Percentiles rank a stretch among this genome's conserved stretches.
phyloP scores from a whole-genome alignment of 2,797 vertebrate species.

The Carduelis carduelis region DNA sequence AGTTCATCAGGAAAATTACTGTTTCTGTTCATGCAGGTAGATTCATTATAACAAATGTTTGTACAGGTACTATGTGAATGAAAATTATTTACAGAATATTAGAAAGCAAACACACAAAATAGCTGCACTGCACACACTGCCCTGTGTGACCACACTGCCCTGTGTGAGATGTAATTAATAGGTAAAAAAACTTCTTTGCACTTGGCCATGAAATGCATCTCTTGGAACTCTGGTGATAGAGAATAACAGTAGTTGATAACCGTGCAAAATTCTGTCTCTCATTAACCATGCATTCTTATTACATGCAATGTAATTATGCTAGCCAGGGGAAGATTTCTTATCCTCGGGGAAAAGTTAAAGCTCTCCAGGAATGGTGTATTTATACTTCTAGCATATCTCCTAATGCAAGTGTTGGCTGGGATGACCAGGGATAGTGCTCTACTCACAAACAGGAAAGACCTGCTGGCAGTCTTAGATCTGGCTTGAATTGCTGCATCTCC shows the following conservation, averaged over 20 bases:
- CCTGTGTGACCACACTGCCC: neutral
- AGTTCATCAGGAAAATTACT: neutral
- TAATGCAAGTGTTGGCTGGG: neutral
- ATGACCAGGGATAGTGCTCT: neutral
- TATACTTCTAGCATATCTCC: neutral
- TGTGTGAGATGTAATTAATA: neutral
- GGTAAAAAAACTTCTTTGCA: neutral
- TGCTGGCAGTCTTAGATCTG: neutral
- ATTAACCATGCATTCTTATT: neutral
- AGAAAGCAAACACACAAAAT: neutral
- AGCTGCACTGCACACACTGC: neutral
- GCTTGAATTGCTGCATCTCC: neutral
- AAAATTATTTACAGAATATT: neutral
- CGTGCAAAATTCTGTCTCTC: neutral
- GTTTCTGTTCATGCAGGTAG: neutral
- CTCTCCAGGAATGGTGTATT: neutral
- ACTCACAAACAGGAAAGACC: neutral
- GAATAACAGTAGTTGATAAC: neutral
- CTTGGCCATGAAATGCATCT: neutral
- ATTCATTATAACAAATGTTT: neutral
- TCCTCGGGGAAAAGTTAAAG: neutral
- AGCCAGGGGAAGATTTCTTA: neutral
- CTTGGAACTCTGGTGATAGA: neutral
- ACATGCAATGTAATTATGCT: neutral
- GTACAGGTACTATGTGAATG: neutral